A percentile compares a stretch with the other conserved stretches of the same genome.
These are phyloP conservation scores for Rhaphigaster nebulosa DNA, from an alignment of 2,888 invertebrate genomes.

Conservation along the genomic window DNA sequence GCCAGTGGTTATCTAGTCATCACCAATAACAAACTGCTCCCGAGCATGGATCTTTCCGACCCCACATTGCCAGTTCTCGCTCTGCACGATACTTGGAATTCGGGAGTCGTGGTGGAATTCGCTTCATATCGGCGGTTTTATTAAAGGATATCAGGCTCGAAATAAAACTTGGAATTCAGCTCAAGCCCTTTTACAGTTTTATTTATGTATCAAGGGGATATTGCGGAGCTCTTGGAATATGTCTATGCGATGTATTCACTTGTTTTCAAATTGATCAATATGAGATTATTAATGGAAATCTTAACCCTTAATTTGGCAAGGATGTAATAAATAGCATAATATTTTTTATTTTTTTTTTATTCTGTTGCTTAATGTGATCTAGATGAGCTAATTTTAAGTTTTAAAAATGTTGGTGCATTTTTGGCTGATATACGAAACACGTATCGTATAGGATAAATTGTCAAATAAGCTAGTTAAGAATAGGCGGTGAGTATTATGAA, in stretches of 20 bases:
- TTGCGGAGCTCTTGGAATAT: background rate
- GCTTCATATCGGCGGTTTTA: background rate
- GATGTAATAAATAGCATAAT: too few species aligned
- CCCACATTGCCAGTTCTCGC: background rate
- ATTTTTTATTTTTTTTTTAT: too few species aligned
- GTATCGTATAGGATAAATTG: too few species aligned
- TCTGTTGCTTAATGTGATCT: too few species aligned
- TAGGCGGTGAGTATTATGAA: too few species aligned
- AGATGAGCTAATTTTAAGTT: too few species aligned
- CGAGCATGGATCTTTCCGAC: background rate
- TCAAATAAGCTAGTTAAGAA: too few species aligned
- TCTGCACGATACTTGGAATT: background rate
- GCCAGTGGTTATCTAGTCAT: constrained; percentile 1
- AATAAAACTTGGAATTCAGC: background rate
- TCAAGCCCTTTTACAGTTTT: background rate
- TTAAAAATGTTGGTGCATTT: too few species aligned
- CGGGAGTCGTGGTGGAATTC: background rate
- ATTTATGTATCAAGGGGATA: background rate
- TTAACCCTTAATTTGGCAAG: too few species aligned
- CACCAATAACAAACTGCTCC: constrained; percentile 34
- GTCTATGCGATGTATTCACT: background rate
- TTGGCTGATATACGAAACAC: too few species aligned
- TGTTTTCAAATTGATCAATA: background rate
- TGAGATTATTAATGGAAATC: too few species aligned
- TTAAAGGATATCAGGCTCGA: background rate